Conservation (phyloP, 2,113 vertebrate species). For the Oncorhynchus masou region DNA sequence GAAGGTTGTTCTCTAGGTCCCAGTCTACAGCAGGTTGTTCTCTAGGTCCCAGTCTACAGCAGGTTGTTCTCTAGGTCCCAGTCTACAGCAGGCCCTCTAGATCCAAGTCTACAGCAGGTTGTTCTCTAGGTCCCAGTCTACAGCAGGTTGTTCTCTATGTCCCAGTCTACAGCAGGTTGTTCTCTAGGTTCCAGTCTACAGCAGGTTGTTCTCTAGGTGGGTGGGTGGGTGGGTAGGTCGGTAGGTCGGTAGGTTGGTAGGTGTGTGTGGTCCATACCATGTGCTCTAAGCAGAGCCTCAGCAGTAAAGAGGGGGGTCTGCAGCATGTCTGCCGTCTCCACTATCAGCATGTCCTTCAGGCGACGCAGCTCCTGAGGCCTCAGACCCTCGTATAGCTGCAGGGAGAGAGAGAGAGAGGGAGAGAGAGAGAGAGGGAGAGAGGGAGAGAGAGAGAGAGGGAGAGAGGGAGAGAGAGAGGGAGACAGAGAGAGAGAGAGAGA, state of each 20-base stretch:
- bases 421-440: not conserved
- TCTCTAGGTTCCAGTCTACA: slow-evolving; percentile 36
- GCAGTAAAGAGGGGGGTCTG: slow-evolving; percentile 96
- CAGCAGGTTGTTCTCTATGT: no score
- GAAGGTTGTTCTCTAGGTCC: no score
- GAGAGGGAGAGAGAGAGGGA: not conserved
- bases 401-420: slow-evolving; percentile 3
- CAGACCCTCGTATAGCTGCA: slow-evolving; percentile 87
- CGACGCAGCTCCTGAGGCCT: slow-evolving; percentile 90
- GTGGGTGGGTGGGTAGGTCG: no score
- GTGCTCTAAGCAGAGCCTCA: slow-evolving; percentile 93
- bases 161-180: no score
- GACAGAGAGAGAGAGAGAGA: not conserved
- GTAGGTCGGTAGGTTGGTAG: no score
- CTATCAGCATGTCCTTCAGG: slow-evolving; percentile 97
- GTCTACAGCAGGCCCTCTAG: no score
- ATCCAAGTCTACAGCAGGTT: no score
- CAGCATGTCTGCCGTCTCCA: slow-evolving; percentile 98
- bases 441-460: not conserved
- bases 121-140: no score
- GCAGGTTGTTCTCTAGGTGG: slow-evolving; percentile 28
- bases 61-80: no score
- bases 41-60: no score
- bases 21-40: no score
- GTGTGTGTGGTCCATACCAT: slow-evolving; percentile 75